Conservation (phyloP, 2,113 vertebrate species). For the Dipodomys spectabilis region DNA sequence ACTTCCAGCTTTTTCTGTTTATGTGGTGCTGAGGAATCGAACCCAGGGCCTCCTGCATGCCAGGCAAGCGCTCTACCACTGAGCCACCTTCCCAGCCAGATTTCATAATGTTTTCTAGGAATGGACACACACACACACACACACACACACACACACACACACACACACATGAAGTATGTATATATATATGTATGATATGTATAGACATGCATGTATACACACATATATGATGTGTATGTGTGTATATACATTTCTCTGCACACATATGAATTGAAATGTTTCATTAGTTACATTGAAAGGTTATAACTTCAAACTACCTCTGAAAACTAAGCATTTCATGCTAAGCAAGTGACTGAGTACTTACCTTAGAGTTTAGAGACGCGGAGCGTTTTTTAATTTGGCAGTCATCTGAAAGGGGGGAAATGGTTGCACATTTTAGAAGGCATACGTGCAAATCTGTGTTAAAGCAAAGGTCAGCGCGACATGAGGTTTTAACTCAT, state of each 20-base stretch:
- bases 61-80: no score
- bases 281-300: constrained; percentile 20
- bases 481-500: no score
- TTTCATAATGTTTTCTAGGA: no score
- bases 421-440: constrained; percentile 32
- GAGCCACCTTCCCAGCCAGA: no score
- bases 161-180: no score
- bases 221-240: no score
- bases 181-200: no score
- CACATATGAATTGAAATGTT: not conserved
- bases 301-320: not conserved
- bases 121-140: not conserved
- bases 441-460: not conserved
- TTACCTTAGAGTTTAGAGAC: constrained; percentile 88
- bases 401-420: constrained; percentile 90
- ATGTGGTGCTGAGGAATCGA: no score
- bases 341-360: not conserved
- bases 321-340: not conserved
- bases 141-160: not conserved
- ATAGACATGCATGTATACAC: no score
- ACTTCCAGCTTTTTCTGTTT: no score
- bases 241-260: no score
- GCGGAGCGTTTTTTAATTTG: constrained; percentile 89
- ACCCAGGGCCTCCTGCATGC: no score
- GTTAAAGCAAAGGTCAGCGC: not conserved